Percentiles rank a stretch among this genome's conserved stretches.
phyloP scores from a whole-genome alignment of 2,797 vertebrate species.

The Botia kubotai region DNA sequence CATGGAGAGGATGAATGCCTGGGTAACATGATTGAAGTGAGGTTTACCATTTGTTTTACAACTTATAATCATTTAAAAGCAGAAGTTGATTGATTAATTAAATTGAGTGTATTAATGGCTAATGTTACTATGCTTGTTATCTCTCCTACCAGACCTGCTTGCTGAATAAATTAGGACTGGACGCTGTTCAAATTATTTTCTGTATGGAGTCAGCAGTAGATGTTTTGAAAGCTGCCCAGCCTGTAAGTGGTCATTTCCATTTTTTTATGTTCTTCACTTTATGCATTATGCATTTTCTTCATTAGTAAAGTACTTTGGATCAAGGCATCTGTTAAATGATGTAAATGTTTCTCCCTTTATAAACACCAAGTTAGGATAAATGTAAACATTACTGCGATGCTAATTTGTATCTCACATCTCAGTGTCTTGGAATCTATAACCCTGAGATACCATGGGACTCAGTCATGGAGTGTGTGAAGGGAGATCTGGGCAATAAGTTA shows the following conservation, averaged over 20 bases:
- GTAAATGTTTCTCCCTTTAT: neutral
- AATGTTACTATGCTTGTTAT: neutral
- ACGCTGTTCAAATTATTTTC: slow-evolving; percentile 72
- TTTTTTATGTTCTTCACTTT: neutral
- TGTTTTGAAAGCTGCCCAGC: slow-evolving; percentile 69
- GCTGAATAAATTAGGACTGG: slow-evolving; percentile 63
- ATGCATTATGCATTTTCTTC: neutral
- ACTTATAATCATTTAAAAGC: neutral
- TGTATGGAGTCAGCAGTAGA: slow-evolving; percentile 82
- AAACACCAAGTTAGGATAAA: neutral
- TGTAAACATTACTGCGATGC: neutral
- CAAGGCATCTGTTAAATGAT: neutral
- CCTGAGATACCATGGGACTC: slow-evolving; percentile 57
- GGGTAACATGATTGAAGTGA: slow-evolving; percentile 93
- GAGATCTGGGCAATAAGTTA: slow-evolving; percentile 80
- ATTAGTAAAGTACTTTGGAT: neutral
- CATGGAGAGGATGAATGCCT: slow-evolving; percentile 87
- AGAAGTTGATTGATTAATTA: neutral
- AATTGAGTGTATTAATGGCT: neutral
- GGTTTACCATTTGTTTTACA: neutral
- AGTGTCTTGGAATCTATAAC: slow-evolving; percentile 81
- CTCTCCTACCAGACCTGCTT: slow-evolving; percentile 81
- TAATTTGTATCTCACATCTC: slow-evolving; percentile 30
- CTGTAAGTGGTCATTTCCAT: slow-evolving; percentile 61
- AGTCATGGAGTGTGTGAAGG: slow-evolving; percentile 77